Conservation (phyloP, 2,113 vertebrate genomes). For the Lampris megalopsis region DNA sequence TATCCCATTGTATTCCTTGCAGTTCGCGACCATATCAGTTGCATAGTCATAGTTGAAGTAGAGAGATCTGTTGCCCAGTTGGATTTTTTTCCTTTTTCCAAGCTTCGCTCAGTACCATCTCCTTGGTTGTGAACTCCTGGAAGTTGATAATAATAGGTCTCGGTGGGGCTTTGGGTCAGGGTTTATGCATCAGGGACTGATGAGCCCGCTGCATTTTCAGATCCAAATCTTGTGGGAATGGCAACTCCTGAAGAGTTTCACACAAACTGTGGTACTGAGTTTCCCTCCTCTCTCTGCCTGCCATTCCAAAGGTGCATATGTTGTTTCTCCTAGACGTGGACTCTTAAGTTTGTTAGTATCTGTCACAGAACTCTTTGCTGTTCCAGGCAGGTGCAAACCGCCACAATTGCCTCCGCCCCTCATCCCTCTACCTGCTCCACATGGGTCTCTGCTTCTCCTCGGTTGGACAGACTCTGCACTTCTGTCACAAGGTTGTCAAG, state of each 20-base stretch:
- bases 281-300: background rate
- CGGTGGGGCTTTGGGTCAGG: too few relatives aligned
- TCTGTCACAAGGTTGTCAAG: background rate
- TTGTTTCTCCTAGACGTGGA: background rate
- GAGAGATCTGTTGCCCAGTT: background rate
- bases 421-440: conserved; percentile 1
- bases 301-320: background rate
- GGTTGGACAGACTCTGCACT: background rate
- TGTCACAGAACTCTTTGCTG: background rate
- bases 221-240: background rate
- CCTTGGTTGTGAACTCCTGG: too few relatives aligned
- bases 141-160: too few relatives aligned
- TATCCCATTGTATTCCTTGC: background rate
- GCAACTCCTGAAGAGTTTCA: background rate
- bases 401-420: background rate
- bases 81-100: background rate
- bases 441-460: background rate
- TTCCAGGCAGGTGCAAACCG: background rate
- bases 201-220: background rate
- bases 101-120: background rate
- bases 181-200: too few relatives aligned
- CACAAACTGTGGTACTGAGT: background rate
- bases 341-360: too few relatives aligned
- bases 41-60: conserved; percentile 1
- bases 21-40: background rate